Evolutionary conservation across 2,113 vertebrate genomes (phyloP).

Genomic region (Aspiorhynchus laticeps): DNA sequence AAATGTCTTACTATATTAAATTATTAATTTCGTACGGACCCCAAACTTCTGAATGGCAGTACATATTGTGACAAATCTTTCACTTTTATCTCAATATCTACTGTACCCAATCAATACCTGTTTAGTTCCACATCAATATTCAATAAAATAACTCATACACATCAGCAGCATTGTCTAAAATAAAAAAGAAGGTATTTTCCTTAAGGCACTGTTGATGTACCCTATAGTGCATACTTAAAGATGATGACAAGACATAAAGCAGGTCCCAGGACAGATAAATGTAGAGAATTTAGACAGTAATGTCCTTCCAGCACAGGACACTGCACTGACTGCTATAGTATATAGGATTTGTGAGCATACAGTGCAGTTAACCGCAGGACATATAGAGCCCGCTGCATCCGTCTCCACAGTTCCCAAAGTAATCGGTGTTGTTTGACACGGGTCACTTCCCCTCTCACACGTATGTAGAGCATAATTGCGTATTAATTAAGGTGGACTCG

Average conservation of each 20-base stretch:
- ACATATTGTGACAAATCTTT: background rate
- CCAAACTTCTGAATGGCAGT: background rate
- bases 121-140: background rate
- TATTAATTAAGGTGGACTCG: conserved; percentile 56
- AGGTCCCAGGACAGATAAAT: background rate
- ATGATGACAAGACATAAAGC: background rate
- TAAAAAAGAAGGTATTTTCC: background rate
- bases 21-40: background rate
- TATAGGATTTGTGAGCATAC: background rate
- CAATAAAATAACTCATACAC: background rate
- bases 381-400: background rate
- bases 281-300: background rate
- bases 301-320: background rate
- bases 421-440: conserved; percentile 57
- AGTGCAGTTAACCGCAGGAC: conserved; percentile 12
- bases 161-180: background rate
- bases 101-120: background rate
- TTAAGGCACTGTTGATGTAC: background rate
- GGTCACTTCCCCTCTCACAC: conserved; percentile 49
- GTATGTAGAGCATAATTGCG: conserved; percentile 56
- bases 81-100: background rate
- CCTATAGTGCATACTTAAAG: background rate
- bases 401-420: conserved; percentile 27
- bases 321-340: background rate
- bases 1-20: background rate